Base-by-base conservation (phyloP, 2,113 vertebrate species). In the Vireo altiloquus region DNA sequence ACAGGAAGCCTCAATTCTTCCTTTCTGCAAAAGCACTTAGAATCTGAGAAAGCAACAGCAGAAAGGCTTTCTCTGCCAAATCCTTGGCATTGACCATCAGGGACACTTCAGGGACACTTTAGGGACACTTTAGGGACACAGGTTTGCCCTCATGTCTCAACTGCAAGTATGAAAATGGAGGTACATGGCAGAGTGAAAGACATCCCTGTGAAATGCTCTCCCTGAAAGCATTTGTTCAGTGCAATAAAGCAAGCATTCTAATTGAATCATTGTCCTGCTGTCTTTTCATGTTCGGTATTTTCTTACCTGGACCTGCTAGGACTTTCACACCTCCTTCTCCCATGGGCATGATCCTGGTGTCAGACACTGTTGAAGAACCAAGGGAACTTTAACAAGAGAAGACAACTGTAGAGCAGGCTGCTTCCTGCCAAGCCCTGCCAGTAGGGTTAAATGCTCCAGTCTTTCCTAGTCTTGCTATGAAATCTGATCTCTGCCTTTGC, bases 291-390 rank as follows among this genome's bases (percentile, higher is more conserved):
- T 42, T 84, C 2, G 6, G 0, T 79, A 31, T 80, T 69, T 79
- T 92, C 98, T 95, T 95, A 98, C 98, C 97, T 78, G 97, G 87
- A 20, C 97, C 97, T 95, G 96, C 94, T 94, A 98, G 33, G 18
- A 97, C 96, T 79, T 98, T 98, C 90, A 98, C 89, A 6, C 95
- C 95, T 83, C 97, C 95, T 35, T 98, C 98, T 95, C 92, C 97
- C 54, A 93, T 93, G 37, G 96, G 97, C 94, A 96, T 88, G 60
- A 98, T 92, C 85, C 98, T 97, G 77, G 97, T 96, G 61, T 98
- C 98, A 46, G 97, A 97, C 40, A 96, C 98, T 98, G 95, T 86
- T 90, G 89, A 95, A 71, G 76, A 96, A 94, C 40, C 92, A 96
- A 94, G 63, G 8, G 54, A 86, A 88, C 54, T 27, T 70, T 84